phyloP scores from a whole-genome alignment of 2,797 vertebrate species.

The Anguilla anguilla region DNA sequence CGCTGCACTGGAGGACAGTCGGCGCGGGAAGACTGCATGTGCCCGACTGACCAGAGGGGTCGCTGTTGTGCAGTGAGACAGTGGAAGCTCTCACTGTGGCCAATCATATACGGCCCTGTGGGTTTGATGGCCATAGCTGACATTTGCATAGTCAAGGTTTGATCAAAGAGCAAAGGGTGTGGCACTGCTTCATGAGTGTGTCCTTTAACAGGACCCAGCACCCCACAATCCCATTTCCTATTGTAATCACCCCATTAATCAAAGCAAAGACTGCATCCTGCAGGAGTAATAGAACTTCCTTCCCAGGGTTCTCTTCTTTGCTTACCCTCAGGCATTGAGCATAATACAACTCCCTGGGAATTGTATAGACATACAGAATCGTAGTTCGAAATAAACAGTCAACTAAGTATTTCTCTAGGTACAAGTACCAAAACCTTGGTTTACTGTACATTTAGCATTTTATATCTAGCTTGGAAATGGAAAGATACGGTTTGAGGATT shows the following conservation, averaged over 20 bases:
- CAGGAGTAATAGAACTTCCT: background rate
- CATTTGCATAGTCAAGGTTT: background rate
- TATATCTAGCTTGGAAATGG: background rate
- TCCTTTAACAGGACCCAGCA: background rate
- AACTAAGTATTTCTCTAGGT: background rate
- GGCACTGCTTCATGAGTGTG: background rate
- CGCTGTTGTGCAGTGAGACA: background rate
- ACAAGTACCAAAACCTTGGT: background rate
- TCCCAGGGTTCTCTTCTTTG: background rate
- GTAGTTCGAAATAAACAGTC: background rate
- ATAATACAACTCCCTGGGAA: background rate
- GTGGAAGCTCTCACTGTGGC: background rate
- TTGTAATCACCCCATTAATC: background rate
- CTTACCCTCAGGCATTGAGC: background rate
- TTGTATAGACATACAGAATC: background rate
- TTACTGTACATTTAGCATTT: background rate
- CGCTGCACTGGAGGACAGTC: background rate
- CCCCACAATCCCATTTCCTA: background rate
- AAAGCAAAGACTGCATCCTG: background rate
- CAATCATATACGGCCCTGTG: background rate
- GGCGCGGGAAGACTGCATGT: background rate
- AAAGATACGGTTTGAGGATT: background rate
- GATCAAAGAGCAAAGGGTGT: background rate
- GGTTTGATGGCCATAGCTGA: background rate
- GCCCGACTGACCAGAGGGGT: background rate